phyloP scores from a whole-genome alignment of 2,888 invertebrate species.

The Melinaea marsaeus region DNA sequence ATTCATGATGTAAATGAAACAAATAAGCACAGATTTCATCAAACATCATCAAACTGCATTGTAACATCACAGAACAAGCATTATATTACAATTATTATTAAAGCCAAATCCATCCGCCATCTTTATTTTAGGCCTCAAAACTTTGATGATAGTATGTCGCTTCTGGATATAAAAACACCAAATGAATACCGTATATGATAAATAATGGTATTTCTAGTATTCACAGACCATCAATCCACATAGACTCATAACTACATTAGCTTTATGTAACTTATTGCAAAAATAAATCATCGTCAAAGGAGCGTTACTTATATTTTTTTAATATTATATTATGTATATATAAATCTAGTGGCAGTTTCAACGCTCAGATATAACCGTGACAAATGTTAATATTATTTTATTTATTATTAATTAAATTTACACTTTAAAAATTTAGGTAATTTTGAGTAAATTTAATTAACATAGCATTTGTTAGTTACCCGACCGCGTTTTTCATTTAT shows the following conservation, averaged over 20 bases:
- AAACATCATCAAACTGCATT: constrained; percentile 11
- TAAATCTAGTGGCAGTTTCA: constrained; percentile 74
- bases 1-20: constrained; percentile 27
- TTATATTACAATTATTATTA: constrained; percentile 20
- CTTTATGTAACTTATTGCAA: constrained; percentile 47
- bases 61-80: constrained; percentile 21
- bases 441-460: neutral
- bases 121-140: neutral
- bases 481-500: neutral
- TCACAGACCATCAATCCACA: no score
- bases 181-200: no score
- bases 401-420: neutral
- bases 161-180: neutral
- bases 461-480: neutral
- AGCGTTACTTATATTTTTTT: constrained; percentile 56
- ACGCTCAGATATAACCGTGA: constrained; percentile 60
- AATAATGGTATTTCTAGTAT: no score
- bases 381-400: constrained; percentile 39
- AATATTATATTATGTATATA: constrained; percentile 58
- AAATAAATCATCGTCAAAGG: constrained; percentile 55
- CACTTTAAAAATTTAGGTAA: no score
- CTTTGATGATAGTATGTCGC: neutral
- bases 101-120: constrained; percentile 19
- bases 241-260: constrained; percentile 2
- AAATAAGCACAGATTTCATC: constrained; percentile 25